These are phyloP conservation scores for Oenanthe oenanthe DNA, from an alignment of 2,113 vertebrate genomes.

Conservation along the genomic window DNA sequence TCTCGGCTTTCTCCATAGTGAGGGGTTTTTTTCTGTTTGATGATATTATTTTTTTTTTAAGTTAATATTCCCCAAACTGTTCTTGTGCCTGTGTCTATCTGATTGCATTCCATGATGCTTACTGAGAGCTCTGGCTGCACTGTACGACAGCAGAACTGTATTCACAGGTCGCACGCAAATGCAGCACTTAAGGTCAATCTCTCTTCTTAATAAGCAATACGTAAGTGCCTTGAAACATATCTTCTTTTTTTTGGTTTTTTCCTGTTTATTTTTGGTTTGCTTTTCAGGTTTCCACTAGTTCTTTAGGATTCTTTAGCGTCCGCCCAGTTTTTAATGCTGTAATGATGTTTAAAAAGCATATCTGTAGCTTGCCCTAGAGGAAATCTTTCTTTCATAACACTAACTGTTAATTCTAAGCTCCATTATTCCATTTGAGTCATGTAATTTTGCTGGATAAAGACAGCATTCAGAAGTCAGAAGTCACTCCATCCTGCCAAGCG, in stretches of 20 bases:
- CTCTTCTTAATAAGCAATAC: conserved; percentile 81
- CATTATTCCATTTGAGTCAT: conserved; percentile 71
- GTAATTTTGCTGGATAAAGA: conserved; percentile 71
- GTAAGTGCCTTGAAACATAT: conserved; percentile 81
- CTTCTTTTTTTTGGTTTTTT: background rate
- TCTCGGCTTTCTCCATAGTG: conserved; percentile 44
- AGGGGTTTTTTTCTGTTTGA: conserved; percentile 18
- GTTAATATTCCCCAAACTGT: conserved; percentile 50
- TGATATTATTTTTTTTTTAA: background rate
- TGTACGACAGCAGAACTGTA: conserved; percentile 34
- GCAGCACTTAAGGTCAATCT: conserved; percentile 74
- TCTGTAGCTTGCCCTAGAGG: conserved; percentile 69
- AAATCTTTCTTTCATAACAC: conserved; percentile 69
- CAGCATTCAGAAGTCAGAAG: conserved; percentile 63
- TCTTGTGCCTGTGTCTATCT: conserved; percentile 60
- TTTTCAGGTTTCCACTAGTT: conserved; percentile 42
- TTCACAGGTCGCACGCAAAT: conserved; percentile 6
- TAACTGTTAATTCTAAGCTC: conserved; percentile 75
- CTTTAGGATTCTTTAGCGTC: background rate
- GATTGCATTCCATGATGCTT: conserved; percentile 70
- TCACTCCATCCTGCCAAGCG: conserved; percentile 56
- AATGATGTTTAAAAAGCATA: conserved; percentile 68
- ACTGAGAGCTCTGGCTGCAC: conserved; percentile 66
- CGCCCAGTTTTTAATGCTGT: conserved; percentile 48
- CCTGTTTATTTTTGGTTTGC: conserved; percentile 1